Percentiles rank a stretch among this genome's conserved stretches.
These are phyloP conservation scores for Poecilus cupreus DNA, from an alignment of 2,888 invertebrate genomes.

Conservation along the genomic window DNA sequence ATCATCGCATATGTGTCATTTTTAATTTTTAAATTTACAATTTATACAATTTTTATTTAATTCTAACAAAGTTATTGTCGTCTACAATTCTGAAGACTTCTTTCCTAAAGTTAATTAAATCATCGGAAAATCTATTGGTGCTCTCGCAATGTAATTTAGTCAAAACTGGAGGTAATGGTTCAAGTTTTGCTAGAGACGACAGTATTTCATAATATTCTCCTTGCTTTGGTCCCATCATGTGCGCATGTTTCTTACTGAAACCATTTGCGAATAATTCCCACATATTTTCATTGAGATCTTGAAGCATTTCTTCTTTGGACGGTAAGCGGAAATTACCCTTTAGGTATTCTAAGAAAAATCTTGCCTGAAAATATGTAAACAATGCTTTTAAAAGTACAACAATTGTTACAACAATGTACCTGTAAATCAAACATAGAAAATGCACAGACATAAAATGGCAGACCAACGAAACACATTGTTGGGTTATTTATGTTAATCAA, in stretches of 20 bases:
- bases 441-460: conserved; percentile 81
- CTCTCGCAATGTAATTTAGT: conserved; percentile 82
- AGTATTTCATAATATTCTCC: conserved; percentile 83
- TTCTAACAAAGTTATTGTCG: conserved; percentile 76
- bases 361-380: conserved; percentile 73
- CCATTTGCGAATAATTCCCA: conserved; percentile 77
- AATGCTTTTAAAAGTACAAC: not conserved
- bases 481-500: conserved; percentile 84
- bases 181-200: conserved; percentile 77
- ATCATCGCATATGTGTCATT: not conserved
- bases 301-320: conserved; percentile 78
- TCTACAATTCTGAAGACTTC: conserved; percentile 81
- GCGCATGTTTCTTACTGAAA: conserved; percentile 83
- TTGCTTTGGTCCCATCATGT: conserved; percentile 87
- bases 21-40: not conserved
- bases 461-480: conserved; percentile 84
- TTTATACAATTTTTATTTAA: conserved; percentile 60
- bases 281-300: conserved; percentile 76
- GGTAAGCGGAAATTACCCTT: conserved; percentile 79
- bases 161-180: conserved; percentile 79
- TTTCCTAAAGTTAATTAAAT: conserved; percentile 79
- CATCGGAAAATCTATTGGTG: conserved; percentile 75
- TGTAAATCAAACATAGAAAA: conserved; percentile 84
- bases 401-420: conserved; percentile 71
- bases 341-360: conserved; percentile 78